Base-by-base conservation (phyloP, 2,888 invertebrate genomes). In the Tromatobia lineatoria region DNA sequence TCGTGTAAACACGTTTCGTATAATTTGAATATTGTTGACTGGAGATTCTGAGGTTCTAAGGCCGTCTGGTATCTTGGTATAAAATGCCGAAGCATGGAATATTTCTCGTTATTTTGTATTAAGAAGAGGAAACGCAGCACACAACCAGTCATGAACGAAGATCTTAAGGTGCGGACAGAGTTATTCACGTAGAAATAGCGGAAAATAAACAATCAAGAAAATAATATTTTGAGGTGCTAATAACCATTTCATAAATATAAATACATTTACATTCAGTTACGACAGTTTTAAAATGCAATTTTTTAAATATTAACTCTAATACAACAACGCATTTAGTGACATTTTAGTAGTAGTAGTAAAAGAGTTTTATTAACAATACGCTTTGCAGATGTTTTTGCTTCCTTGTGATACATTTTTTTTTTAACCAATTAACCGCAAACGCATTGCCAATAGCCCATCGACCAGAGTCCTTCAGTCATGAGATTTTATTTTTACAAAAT, bases 1-100 rank as follows among this genome's bases (percentile, higher is more conserved):
- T 38, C 82, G 45, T 76, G 78, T 66, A 91, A 92, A 92, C 91
- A 91, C 81, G 88, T 90, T 91, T 87, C 88, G 85, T 86, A 88
- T 88, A 89, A 90, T 86, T 75, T 57, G 29, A 74, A 88, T 86
- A 84, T 78, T 82, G 82, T 85, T 87, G 76, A 85, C 85, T 34
- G 61, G 79, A 45, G 8, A 47, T 64, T 52, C 23, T 25, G 50
- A 47, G 64, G 1, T 18, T 83, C 80, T 87, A 86, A 91, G 89
- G 88, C 87, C 90, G 76, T 75, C 83, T 83, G 69, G 83, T 86
- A 81, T 42, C 73, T 59, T 50, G 54, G 76, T 91, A 91, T 92
- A 91, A 90, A 92, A 89, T 86, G 85, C 10, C 59, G 73, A 69
- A 76, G 66, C 61, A 34, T 83, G 52, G 73, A 85, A 81, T 69